Base-by-base conservation (phyloP, 2,113 vertebrate species). In the Mustela lutreola region DNA sequence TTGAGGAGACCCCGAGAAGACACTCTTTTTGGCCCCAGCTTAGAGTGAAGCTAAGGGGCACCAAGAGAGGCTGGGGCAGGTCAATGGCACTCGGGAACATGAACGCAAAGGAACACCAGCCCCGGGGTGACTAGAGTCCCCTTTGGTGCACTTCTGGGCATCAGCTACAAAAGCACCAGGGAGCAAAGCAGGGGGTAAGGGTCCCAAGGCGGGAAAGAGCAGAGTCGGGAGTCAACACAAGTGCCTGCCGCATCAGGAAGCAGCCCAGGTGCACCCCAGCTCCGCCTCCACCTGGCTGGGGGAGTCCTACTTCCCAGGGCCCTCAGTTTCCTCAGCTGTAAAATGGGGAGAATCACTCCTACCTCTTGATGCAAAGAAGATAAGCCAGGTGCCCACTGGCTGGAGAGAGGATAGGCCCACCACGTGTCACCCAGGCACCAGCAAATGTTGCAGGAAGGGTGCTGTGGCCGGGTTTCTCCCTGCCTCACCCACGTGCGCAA, bases 221-320 rank as follows among this genome's bases (percentile, higher is more conserved):
- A 10, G 78, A 12, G 7, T 26, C 33, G 11, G 14, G 10, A 6
- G 62, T 16, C 19, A 1, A 3, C 0, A 0, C 24, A 21, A 71
- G 65, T 1, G 5, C 14, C 26, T 5, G 0, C 2, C 1, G 84
- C 60, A 22, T 9, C 8, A 0, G 28, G 36, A 24, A 48, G 22
- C 85, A 8, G 31, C 36, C 36, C 19, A 58, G 1, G n/a, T 1
- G 33, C 14, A 26, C 4, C 67, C 60, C 60, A 5, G 67, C 62
- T n/a, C 19, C 21, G 11, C 39, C 31, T 16, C 15, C 45, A 58
- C 26, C 33, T 9, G n/a, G 26, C 31, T 5, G 1, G 36, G 26
- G 36, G 22, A 48, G 45, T 22, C 22, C 0, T 10, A 1, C 21
- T 26, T 53, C 26, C n/a, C 1, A 6, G 63, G 33, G 31, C 7